Conservation (phyloP, 2,113 vertebrate genomes). For the human (Homo sapiens) region DNA sequence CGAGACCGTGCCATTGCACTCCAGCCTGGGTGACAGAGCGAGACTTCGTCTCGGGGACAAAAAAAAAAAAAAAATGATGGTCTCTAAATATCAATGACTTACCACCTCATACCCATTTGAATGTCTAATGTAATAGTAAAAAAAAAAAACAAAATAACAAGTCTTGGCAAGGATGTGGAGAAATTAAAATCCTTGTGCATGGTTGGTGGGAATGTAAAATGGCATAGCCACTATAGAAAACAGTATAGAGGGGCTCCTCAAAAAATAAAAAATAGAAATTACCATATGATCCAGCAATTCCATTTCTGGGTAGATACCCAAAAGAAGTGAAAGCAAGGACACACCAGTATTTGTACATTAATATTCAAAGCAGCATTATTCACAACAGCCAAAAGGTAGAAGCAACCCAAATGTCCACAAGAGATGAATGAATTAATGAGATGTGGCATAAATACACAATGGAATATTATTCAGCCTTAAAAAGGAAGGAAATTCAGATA, state of each 20-base stretch:
- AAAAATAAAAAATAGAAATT: neutral
- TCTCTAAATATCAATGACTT: neutral
- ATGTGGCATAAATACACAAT: neutral
- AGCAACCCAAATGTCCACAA: neutral
- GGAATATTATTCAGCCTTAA: neutral
- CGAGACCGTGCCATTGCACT: too few relatives aligned
- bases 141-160: neutral
- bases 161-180: neutral
- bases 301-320: neutral
- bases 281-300: neutral
- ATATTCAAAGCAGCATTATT: neutral
- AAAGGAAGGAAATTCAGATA: constrained; percentile 14
- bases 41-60: too few relatives aligned
- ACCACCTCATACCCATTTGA: neutral
- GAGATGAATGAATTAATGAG: neutral
- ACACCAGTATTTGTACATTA: neutral
- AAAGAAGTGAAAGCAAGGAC: neutral
- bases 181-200: neutral
- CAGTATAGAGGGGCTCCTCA: neutral
- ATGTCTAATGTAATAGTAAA: neutral
- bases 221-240: neutral
- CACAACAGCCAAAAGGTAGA: neutral
- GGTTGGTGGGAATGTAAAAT: neutral
- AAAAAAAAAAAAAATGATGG: neutral
- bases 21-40: too few relatives aligned